Evolutionary conservation across 2,113 vertebrate genomes (phyloP), one percentile per base, ranked within the genome.

Genomic region (Cyprinodon tularosa): DNA sequence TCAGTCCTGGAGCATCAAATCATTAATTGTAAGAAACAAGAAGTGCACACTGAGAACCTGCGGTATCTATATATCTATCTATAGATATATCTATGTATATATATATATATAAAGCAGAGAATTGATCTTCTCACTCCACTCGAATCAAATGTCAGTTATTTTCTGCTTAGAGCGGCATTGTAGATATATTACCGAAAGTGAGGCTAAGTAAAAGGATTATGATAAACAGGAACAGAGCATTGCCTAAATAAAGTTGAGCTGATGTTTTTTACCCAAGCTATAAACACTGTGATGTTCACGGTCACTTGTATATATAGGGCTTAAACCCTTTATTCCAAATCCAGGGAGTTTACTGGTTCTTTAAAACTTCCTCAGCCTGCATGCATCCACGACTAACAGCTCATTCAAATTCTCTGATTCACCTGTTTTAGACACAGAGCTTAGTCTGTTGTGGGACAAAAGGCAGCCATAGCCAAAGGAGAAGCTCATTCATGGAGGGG

Each of bases 331-430:
- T 2, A 40, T 5, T 3, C 10, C n/a, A 8, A 47, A 48, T 17
- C 12, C 9, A 59, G 3, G 0, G 15, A 50, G 59, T 72, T 60
- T 47, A 45, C 5, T 20, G 13, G 44, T 59, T 13, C 47, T 74
- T 80, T 39, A 59, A 13, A 37, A 66, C 40, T 57, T 59, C 72
- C 59, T 22, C 36, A 69, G 5, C 12, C 36, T 22, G 22, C 22
- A 11, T 20, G 20, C 60, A 77, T 44, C 8, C 48, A 68, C 68
- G 62, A 42, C 39, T n/a, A 6, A 69, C 53, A 69, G 68, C 86
- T 78, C 15, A 91, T 90, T 88, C 15, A 88, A 78, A 90, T 86
- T 87, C 83, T 61, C 42, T 83, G 81, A 74, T 79, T 82, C 76
- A 84, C 70, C 73, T 80, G 38, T 82, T 85, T 68, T 8, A 77